A percentile compares a stretch with the other conserved stretches of the same genome.
These are phyloP conservation scores for Epinephelus moara DNA, from an alignment of 2,113 vertebrate genomes.

Conservation along the genomic window DNA sequence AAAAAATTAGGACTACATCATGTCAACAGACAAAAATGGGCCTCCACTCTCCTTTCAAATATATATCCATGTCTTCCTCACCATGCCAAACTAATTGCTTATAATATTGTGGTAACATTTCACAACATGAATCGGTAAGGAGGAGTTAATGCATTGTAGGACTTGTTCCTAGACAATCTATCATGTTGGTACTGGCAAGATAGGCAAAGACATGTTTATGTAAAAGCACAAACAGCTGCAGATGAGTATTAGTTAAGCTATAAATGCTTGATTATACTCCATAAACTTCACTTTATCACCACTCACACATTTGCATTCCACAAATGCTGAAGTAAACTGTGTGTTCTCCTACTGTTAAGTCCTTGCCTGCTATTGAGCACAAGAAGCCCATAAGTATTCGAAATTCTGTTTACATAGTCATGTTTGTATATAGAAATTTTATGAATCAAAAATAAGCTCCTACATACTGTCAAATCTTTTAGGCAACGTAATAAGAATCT, in stretches of 20 bases:
- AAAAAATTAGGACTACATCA: too few relatives aligned
- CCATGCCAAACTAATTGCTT: not conserved
- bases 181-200: not conserved
- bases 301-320: not conserved
- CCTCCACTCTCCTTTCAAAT: not conserved
- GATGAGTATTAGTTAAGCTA: not conserved
- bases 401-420: not conserved
- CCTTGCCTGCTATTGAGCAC: not conserved
- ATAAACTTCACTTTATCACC: too few relatives aligned
- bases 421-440: not conserved
- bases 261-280: not conserved
- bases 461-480: too few relatives aligned
- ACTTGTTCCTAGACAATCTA: not conserved
- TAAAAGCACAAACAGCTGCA: not conserved
- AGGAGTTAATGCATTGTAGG: not conserved
- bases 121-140: conserved; percentile 5
- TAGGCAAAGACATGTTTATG: not conserved
- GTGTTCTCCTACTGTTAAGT: not conserved
- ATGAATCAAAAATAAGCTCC: too few relatives aligned
- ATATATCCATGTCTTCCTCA: not conserved
- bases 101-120: conserved; percentile 5
- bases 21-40: too few relatives aligned
- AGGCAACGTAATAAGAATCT: too few relatives aligned
- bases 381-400: not conserved
- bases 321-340: not conserved